Percentiles rank a stretch among this genome's conserved stretches.
Conservation (phyloP, 2,888 invertebrate species). For the Pachliopta kotzebuea region DNA sequence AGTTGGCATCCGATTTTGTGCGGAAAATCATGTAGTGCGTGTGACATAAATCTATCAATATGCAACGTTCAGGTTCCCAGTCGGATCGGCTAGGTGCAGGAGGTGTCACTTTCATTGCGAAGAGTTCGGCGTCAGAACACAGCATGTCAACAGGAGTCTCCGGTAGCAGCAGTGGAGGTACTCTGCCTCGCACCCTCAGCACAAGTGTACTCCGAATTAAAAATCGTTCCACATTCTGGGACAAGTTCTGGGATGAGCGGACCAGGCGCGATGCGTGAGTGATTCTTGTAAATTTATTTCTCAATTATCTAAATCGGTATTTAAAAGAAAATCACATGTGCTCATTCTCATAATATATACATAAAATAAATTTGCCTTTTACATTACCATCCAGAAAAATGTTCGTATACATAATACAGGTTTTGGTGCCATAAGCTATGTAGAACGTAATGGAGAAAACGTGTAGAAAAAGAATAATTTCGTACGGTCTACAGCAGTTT, state of each 20-base stretch:
- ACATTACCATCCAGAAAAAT: not conserved
- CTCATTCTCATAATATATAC: not conserved
- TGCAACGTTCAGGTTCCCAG: slow-evolving; percentile 81
- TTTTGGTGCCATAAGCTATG: slow-evolving; percentile 6
- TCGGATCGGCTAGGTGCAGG: slow-evolving; percentile 75
- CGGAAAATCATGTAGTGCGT: slow-evolving; percentile 43
- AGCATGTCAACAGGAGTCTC: slow-evolving; percentile 77
- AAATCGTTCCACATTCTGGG: slow-evolving; percentile 90
- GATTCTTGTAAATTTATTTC: slow-evolving; percentile 14
- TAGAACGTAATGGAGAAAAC: slow-evolving; percentile 25
- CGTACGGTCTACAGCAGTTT: slow-evolving; percentile 5
- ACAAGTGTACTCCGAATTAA: slow-evolving; percentile 90
- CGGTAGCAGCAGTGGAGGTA: slow-evolving; percentile 69
- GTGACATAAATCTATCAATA: slow-evolving; percentile 38
- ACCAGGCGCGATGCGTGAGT: slow-evolving; percentile 86
- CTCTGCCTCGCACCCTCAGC: slow-evolving; percentile 86
- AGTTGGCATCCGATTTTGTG: slow-evolving; percentile 12
- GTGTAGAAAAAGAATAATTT: slow-evolving; percentile 17
- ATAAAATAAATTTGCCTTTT: not conserved
- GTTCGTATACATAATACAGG: slow-evolving; percentile 9
- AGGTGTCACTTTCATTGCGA: slow-evolving; percentile 60
- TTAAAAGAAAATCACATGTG: not conserved
- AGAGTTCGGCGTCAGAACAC: slow-evolving; percentile 74
- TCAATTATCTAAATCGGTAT: not conserved
- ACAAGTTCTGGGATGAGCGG: slow-evolving; percentile 88